Conservation (phyloP, 2,888 invertebrate species). For the Clitarchus hookeri region DNA sequence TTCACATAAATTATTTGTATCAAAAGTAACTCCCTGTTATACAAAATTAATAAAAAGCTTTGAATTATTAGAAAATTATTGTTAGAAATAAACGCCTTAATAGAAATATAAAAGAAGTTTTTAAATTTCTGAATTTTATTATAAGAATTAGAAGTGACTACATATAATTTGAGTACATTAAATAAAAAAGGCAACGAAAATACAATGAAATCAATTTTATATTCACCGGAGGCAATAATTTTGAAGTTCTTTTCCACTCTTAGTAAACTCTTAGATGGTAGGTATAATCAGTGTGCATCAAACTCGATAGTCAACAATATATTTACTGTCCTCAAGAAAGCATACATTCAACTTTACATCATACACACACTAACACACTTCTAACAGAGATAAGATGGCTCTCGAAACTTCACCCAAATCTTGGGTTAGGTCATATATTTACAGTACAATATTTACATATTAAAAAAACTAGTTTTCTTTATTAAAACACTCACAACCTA, state of each 20-base stretch:
- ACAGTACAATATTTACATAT: slow-evolving; percentile 27
- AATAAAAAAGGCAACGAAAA: not conserved
- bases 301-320: not conserved
- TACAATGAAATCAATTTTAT: not conserved
- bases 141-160: too few relatives aligned
- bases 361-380: slow-evolving; percentile 14
- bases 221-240: not conserved
- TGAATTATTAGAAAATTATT: too few relatives aligned
- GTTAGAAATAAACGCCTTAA: too few relatives aligned
- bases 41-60: too few relatives aligned
- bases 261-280: not conserved
- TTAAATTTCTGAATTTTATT: too few relatives aligned
- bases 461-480: slow-evolving; percentile 39
- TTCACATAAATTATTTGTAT: too few relatives aligned
- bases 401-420: slow-evolving; percentile 14
- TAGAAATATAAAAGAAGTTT: too few relatives aligned
- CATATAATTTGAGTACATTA: not conserved
- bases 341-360: slow-evolving; percentile 9
- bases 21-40: too few relatives aligned
- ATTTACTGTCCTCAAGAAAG: slow-evolving; percentile 8
- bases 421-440: slow-evolving; percentile 23
- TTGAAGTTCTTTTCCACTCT: not conserved
- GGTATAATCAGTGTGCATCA: not conserved
- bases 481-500: slow-evolving; percentile 43
- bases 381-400: slow-evolving; percentile 14